Evolutionary conservation across 2,113 vertebrate species (phyloP), one percentile per base, ranked within the genome.

Genomic region (Menidia beryllina): DNA sequence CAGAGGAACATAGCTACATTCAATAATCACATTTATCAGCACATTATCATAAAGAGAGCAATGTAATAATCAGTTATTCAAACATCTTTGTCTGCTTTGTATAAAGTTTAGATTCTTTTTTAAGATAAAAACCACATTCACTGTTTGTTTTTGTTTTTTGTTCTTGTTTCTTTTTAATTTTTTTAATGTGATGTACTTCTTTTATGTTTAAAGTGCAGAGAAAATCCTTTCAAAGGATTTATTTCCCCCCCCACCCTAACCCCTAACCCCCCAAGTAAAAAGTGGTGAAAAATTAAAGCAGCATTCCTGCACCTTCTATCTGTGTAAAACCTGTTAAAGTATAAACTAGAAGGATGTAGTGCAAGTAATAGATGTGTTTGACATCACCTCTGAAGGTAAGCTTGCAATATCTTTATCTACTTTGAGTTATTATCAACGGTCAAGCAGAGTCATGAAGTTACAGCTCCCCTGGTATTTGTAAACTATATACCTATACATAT

Each of bases 301-400:
- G 34, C 21, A 48, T 1, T 25, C 50, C 67, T 78, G 50, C 62
- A 77, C 38, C 38, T 48, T 55, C 21, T n/a, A 41, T 23, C 57
- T 58, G 67, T 2, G 9, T 21, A 23, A 48, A 39, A 23, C n/a
- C 25, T 57, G 15, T 21, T 13, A 14, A 53, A 21, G 39, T 14
- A 59, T n/a, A 27, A 14, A 49, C 9, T 4, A 24, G 15, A 48
- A n/a, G 20, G 20, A 48, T 43, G 30, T 47, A 5, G 12, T 47
- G 27, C 36, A 30, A 5, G 30, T 30, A 30, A 8, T 30, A 8
- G 8, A 1, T n/a, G 17, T 45, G 20, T 41, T 20, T 66, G 25
- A n/a, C 15, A 54, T 19, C 19, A 30, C 27, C 24, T 52, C 3
- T 17, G 17, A 27, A 15, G 9, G 21, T 55, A 34, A 67, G 5